Evolutionary conservation across 2,888 invertebrate genomes (phyloP).

Genomic region (Coenonympha glycerion): DNA sequence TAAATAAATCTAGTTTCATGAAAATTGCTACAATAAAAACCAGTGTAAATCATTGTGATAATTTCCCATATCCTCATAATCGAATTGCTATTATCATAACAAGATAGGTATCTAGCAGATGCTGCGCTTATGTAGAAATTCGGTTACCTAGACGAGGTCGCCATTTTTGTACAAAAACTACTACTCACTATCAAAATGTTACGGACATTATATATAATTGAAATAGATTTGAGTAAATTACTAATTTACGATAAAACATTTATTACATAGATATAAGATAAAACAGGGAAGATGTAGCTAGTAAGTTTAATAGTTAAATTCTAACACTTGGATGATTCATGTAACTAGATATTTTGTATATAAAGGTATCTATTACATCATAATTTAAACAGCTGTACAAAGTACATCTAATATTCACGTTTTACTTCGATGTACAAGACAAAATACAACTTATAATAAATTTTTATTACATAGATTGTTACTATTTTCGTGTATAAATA

Average conservation of each 20-base stretch:
- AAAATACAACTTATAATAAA: slow-evolving; percentile 41
- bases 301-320: slow-evolving; percentile 58
- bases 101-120: slow-evolving; percentile 31
- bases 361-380: slow-evolving; percentile 32
- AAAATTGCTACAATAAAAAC: neutral
- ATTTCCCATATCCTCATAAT: slow-evolving; percentile 21
- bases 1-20: neutral
- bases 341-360: slow-evolving; percentile 37
- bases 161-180: slow-evolving; percentile 69
- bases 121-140: slow-evolving; percentile 65
- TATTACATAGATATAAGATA: slow-evolving; percentile 66
- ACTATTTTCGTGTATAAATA: slow-evolving; percentile 63
- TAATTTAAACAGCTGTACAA: slow-evolving; percentile 38
- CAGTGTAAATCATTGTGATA: neutral
- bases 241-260: slow-evolving; percentile 72
- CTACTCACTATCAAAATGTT: slow-evolving; percentile 55
- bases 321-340: slow-evolving; percentile 58
- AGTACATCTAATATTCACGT: slow-evolving; percentile 44
- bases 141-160: slow-evolving; percentile 74
- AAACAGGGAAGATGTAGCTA: slow-evolving; percentile 58
- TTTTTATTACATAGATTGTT: slow-evolving; percentile 50
- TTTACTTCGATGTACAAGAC: slow-evolving; percentile 54
- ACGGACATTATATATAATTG: slow-evolving; percentile 62
- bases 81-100: slow-evolving; percentile 12
- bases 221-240: slow-evolving; percentile 66